Conservation (phyloP, 2,113 vertebrate species). For the Cryptomyrus ogoouensis region DNA sequence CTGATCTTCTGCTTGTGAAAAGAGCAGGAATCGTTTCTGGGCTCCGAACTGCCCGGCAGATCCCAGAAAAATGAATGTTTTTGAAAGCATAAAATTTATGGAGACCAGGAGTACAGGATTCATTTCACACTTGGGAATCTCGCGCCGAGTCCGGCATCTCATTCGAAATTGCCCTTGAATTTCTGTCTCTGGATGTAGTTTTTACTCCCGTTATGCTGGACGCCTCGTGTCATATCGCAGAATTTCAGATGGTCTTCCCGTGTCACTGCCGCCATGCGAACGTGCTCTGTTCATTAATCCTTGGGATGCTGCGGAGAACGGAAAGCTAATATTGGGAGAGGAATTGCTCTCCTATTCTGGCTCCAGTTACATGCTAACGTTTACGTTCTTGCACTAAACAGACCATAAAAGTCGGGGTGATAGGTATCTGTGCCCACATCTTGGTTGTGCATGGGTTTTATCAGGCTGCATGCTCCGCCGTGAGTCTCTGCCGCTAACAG, state of each 20-base stretch:
- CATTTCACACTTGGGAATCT: conserved; percentile 9
- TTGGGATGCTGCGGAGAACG: background rate
- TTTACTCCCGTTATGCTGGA: background rate
- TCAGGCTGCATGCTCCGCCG: background rate
- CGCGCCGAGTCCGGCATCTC: background rate
- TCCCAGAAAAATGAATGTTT: conserved; percentile 13
- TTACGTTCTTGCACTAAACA: background rate
- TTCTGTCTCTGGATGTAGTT: background rate
- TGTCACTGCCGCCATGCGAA: background rate
- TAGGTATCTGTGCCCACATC: background rate
- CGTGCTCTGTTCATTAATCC: background rate
- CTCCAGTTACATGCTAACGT: no score
- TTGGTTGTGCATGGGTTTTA: background rate
- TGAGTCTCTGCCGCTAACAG: background rate
- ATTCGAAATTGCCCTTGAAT: background rate
- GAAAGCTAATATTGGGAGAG: background rate
- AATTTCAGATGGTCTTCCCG: background rate
- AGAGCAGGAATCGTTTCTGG: background rate
- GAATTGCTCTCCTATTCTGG: background rate
- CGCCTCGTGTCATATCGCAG: background rate
- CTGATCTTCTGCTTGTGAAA: background rate
- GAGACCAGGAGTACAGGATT: background rate
- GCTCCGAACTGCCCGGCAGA: background rate
- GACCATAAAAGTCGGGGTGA: background rate
- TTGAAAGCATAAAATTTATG: background rate